These are phyloP conservation scores for Penelope pileata DNA, from an alignment of 2,113 vertebrate genomes.

Conservation along the genomic window DNA sequence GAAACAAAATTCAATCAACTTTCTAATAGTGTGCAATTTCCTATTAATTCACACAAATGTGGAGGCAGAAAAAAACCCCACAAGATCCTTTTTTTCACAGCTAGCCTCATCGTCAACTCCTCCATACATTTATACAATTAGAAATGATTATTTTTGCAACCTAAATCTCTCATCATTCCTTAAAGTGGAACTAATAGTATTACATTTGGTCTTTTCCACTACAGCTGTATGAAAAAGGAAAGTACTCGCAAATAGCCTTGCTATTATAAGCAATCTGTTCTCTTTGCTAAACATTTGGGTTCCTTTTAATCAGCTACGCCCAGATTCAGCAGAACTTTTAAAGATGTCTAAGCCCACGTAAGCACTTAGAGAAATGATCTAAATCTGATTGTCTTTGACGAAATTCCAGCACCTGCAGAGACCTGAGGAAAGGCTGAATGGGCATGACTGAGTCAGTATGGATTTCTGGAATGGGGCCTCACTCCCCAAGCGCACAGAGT, in stretches of 20 bases:
- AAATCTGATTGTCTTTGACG: not conserved
- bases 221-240: not conserved
- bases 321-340: constrained; percentile 18
- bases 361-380: not conserved
- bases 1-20: constrained; percentile 57
- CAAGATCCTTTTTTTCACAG: not conserved
- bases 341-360: not conserved
- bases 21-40: constrained; percentile 53
- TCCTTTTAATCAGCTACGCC: not conserved
- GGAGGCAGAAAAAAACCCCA: not conserved
- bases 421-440: not conserved
- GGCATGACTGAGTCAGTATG: not conserved
- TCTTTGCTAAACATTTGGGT: not conserved
- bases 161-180: constrained; percentile 1
- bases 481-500: no score
- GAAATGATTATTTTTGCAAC: constrained; percentile 36
- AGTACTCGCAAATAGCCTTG: not conserved
- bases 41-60: constrained; percentile 41
- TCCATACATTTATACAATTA: constrained; percentile 1
- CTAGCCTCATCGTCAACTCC: not conserved
- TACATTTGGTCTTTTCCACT: not conserved
- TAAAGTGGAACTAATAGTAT: not conserved
- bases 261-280: not conserved
- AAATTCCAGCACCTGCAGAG: not conserved
- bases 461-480: not conserved